These are phyloP conservation scores for Ptilorrhoa leucosticta DNA, from an alignment of 2,113 vertebrate genomes.

Conservation along the genomic window DNA sequence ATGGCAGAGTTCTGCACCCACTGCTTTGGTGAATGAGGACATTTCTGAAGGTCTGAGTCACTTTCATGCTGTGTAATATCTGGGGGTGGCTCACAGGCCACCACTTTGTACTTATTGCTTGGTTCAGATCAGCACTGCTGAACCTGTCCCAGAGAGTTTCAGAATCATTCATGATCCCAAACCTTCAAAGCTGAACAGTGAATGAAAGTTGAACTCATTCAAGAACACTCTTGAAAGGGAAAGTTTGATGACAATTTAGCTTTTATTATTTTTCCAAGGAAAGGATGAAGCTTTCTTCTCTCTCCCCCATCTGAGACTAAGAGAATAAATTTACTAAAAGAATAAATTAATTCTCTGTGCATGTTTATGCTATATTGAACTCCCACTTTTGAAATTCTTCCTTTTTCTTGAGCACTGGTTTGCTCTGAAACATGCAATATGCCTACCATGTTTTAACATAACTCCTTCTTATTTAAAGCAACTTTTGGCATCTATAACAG, in stretches of 20 bases:
- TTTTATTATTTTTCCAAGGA: constrained; percentile 36
- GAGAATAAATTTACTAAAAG: not conserved
- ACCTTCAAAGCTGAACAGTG: constrained; percentile 21
- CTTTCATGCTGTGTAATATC: not conserved
- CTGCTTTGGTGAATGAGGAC: not conserved
- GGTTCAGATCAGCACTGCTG: not conserved
- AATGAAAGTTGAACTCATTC: constrained; percentile 41
- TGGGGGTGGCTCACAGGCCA: constrained; percentile 4
- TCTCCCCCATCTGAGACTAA: not conserved
- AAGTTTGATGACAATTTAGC: not conserved
- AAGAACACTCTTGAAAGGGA: not conserved
- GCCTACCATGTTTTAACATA: not conserved
- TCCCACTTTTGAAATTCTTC: not conserved
- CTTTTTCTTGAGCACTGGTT: not conserved
- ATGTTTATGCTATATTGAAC: not conserved
- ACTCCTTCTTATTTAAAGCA: not conserved
- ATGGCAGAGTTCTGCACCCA: not conserved
- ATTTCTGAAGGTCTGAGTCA: constrained; percentile 41
- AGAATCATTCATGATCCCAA: constrained; percentile 48
- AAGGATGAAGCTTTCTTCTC: not conserved
- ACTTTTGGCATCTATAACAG: not conserved
- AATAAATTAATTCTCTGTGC: not conserved
- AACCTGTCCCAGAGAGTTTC: constrained; percentile 19
- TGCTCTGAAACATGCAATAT: not conserved
- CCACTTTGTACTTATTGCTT: fast-evolving